Conservation (phyloP, 1,140 invertebrate genomes). For the Zophobas atratus region DNA sequence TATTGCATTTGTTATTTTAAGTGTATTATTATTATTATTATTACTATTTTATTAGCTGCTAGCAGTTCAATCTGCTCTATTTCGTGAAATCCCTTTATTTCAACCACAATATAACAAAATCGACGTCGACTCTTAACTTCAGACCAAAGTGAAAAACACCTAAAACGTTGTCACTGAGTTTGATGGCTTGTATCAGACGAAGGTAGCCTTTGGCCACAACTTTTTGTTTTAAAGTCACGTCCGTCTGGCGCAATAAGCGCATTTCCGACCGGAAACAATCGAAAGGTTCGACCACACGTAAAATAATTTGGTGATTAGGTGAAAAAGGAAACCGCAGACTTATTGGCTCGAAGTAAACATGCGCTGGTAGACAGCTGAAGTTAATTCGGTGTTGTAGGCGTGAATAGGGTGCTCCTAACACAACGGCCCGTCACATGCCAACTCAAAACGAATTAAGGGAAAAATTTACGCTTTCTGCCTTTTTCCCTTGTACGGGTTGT, state of each 20-base stretch:
- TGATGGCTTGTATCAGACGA: too few species aligned
- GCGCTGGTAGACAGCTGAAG: slow-evolving; percentile 28
- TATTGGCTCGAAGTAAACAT: slow-evolving; percentile 30
- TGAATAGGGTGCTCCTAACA: slow-evolving; percentile 20
- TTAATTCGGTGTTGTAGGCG: slow-evolving; percentile 22
- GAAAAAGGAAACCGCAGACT: slow-evolving; percentile 20
- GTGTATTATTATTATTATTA: too few species aligned
- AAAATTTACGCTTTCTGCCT: slow-evolving; percentile 16
- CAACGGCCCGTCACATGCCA: slow-evolving; percentile 22
- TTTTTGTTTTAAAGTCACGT: slow-evolving; percentile 35
- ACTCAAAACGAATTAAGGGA: slow-evolving; percentile 32
- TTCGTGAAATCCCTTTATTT: too few species aligned
- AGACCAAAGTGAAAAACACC: too few species aligned
- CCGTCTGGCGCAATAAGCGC: neutral
- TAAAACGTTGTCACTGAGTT: too few species aligned
- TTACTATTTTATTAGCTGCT: too few species aligned
- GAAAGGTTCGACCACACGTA: slow-evolving; percentile 23
- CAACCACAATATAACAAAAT: too few species aligned
- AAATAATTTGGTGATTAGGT: slow-evolving; percentile 30
- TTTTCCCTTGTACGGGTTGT: neutral
- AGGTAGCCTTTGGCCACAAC: neutral
- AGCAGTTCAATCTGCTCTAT: too few species aligned
- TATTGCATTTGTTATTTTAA: too few species aligned
- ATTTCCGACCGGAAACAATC: slow-evolving; percentile 29
- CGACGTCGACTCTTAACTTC: too few species aligned